phyloP scores from a whole-genome alignment of 2,888 invertebrate species.

The Zelleria hepariella region DNA sequence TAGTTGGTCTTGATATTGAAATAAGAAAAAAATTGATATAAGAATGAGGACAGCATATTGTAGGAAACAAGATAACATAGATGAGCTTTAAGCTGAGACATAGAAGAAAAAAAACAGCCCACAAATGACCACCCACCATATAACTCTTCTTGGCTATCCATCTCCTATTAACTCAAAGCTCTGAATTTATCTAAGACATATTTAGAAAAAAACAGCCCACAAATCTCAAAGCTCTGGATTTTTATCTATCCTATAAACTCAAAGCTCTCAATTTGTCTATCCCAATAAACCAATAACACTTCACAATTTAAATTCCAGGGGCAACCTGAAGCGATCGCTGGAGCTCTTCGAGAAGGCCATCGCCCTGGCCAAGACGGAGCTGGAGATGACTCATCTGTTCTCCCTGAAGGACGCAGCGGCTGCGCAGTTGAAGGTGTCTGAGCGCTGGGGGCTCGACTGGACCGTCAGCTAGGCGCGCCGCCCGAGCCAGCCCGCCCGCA shows the following conservation, averaged over 20 bases:
- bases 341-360: slow-evolving; percentile 92
- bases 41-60: neutral
- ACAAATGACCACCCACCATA: no score
- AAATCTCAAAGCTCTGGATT: no score
- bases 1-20: slow-evolving; percentile 5
- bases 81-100: no score
- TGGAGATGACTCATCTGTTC: slow-evolving; percentile 92
- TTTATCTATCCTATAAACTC: no score
- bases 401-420: slow-evolving; percentile 91
- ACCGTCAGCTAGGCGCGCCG: slow-evolving; percentile 55
- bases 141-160: no score
- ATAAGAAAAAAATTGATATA: slow-evolving; percentile 9
- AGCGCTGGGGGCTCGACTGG: slow-evolving; percentile 79
- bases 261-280: no score
- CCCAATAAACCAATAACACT: neutral
- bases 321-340: slow-evolving; percentile 85
- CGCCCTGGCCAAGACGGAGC: slow-evolving; percentile 84
- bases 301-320: slow-evolving; percentile 79
- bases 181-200: no score
- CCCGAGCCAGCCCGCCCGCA: slow-evolving; percentile 17
- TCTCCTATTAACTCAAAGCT: no score
- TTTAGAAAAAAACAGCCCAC: no score
- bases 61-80: no score
- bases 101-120: no score
- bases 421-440: slow-evolving; percentile 87